Evolutionary conservation across 1,140 invertebrate genomes (phyloP).

Genomic region (Eupristina koningsbergeri): DNA sequence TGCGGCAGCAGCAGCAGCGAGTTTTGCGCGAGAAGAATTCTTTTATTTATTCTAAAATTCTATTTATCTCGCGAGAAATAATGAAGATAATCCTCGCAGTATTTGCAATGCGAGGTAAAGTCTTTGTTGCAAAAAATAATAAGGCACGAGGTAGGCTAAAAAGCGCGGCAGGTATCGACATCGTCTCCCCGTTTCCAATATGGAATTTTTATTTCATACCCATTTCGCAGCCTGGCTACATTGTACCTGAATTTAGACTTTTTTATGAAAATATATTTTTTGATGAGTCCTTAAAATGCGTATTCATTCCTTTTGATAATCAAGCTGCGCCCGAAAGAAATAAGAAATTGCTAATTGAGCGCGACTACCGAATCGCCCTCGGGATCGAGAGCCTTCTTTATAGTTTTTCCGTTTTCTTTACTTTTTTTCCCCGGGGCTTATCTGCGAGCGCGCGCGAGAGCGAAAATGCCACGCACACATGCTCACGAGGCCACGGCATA

Average conservation of each 20-base stretch:
- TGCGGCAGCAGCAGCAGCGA: too few relatives aligned
- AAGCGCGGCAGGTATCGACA: constrained; percentile 10
- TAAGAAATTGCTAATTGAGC: constrained; percentile 49
- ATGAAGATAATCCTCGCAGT: too few relatives aligned
- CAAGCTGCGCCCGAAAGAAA: not conserved
- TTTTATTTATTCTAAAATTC: constrained; percentile 1
- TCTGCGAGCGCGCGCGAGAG: constrained; percentile 7
- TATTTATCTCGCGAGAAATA: not conserved
- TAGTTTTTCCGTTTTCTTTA: constrained; percentile 7
- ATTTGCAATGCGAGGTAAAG: not conserved
- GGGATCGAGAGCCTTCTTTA: not conserved
- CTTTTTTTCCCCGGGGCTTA: not conserved
- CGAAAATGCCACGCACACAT: not conserved
- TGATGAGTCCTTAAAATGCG: not conserved
- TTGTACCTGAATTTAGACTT: constrained; percentile 37
- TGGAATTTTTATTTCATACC: constrained; percentile 1
- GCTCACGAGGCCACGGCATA: not conserved
- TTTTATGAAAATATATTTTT: constrained; percentile 39
- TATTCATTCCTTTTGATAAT: constrained; percentile 5
- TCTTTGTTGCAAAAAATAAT: too few relatives aligned
- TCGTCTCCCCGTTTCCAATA: not conserved
- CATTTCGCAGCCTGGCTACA: constrained; percentile 27
- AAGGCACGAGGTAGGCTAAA: too few relatives aligned
- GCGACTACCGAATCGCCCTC: constrained; percentile 35
- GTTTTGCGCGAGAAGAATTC: too few relatives aligned